Evolutionary conservation across 2,888 invertebrate species (phyloP).

Genomic region (Cinara cedri): DNA sequence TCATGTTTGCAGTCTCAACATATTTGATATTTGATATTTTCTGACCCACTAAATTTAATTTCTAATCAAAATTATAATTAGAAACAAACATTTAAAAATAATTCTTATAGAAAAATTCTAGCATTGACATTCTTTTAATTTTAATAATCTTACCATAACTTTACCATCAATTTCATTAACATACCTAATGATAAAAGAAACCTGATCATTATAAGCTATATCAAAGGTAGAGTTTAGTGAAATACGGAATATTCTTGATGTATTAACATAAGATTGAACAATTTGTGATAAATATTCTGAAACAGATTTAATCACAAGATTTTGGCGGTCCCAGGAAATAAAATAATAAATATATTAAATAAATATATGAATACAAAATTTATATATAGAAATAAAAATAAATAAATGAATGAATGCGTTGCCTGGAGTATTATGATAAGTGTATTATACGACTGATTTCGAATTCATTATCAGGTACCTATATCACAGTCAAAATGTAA

Average conservation of each 20-base stretch:
- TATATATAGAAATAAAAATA: no score
- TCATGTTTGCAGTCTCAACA: slow-evolving; percentile 62
- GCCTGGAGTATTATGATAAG: no score
- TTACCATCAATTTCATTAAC: slow-evolving; percentile 14
- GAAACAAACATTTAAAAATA: slow-evolving; percentile 14
- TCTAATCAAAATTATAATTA: background rate
- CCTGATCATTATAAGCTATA: background rate
- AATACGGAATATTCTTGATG: background rate
- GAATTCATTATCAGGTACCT: no score
- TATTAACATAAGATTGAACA: background rate
- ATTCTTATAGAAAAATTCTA: background rate
- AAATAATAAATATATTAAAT: no score
- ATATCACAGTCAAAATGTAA: no score
- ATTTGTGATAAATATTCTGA: slow-evolving; percentile 1
- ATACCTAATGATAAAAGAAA: slow-evolving; percentile 10
- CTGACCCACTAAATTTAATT: slow-evolving; percentile 59
- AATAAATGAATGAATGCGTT: no score
- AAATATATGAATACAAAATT: no score
- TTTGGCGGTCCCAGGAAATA: slow-evolving; percentile 25
- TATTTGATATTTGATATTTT: no score
- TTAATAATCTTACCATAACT: background rate
- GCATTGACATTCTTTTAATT: no score
- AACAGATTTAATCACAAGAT: slow-evolving; percentile 18
- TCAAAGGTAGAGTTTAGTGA: slow-evolving; percentile 11
- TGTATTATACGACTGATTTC: no score